Percentiles rank a stretch among this genome's conserved stretches.
Conservation (phyloP, 2,113 vertebrate genomes). For the Oreochromis aureus region DNA sequence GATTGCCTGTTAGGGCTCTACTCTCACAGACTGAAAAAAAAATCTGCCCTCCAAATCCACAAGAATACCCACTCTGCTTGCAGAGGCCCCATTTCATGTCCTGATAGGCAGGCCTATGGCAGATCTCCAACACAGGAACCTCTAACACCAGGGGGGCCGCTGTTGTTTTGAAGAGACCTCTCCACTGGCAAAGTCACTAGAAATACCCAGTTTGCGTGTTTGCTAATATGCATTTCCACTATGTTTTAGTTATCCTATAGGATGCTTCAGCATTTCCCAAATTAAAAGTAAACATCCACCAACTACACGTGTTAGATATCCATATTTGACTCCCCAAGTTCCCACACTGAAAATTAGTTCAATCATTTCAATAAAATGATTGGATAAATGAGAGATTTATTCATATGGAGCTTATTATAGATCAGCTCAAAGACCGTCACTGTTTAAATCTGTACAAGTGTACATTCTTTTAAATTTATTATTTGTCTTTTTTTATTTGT, state of each 20-base stretch:
- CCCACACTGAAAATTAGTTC: background rate
- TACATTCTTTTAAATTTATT: background rate
- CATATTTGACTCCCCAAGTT: background rate
- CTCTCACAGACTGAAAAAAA: conserved; percentile 32
- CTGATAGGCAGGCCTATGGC: conserved; percentile 46
- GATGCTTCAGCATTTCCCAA: background rate
- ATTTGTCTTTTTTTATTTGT: background rate
- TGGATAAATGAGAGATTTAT: background rate
- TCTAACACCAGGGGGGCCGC: conserved; percentile 29
- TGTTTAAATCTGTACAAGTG: background rate
- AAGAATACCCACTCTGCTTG: conserved; percentile 22
- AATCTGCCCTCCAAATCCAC: conserved; percentile 47
- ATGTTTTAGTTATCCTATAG: background rate
- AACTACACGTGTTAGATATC: background rate
- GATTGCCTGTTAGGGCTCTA: conserved; percentile 53
- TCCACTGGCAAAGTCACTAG: conserved; percentile 65
- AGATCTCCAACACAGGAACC: conserved; percentile 43
- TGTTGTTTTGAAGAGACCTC: conserved; percentile 52
- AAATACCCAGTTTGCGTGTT: conserved; percentile 33
- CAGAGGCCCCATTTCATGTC: conserved; percentile 28
- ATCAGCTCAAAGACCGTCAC: background rate
- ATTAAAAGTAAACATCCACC: background rate
- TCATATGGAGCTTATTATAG: background rate
- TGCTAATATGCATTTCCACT: conserved; percentile 15
- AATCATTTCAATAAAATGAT: background rate